Percentiles rank a stretch among this genome's conserved stretches.
Evolutionary conservation across 1,140 invertebrate genomes (phyloP).

Genomic region (Zaprionus nigranus): DNA sequence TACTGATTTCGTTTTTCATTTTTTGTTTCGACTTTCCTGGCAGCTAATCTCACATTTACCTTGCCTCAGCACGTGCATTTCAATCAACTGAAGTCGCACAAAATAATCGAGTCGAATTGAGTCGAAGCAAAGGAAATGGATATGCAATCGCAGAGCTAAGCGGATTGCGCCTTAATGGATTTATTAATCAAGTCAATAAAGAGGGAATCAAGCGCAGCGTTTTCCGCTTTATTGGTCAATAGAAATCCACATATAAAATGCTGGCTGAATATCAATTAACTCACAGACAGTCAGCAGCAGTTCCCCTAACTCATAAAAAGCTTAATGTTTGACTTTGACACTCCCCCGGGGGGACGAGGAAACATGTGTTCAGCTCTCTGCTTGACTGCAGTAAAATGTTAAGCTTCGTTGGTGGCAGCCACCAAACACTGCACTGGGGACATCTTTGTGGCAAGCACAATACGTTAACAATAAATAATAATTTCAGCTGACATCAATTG

Average conservation of each 20-base stretch:
- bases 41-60: conserved; percentile 31
- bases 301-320: not conserved
- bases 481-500: conserved; percentile 20
- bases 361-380: conserved; percentile 10
- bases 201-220: not conserved
- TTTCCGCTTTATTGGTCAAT: conserved; percentile 2
- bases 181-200: conserved; percentile 40
- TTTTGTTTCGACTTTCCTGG: conserved; percentile 33
- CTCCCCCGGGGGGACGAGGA: conserved; percentile 6
- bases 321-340: conserved; percentile 15
- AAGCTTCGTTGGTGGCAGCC: conserved; percentile 3
- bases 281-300: conserved; percentile 2
- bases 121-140: conserved; percentile 44
- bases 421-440: conserved; percentile 8
- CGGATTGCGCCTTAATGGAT: conserved; percentile 27
- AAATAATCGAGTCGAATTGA: conserved; percentile 67
- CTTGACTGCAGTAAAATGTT: conserved; percentile 31
- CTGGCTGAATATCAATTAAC: conserved; percentile 32
- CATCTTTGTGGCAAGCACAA: conserved; percentile 26
- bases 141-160: conserved; percentile 22
- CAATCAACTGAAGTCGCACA: conserved; percentile 78
- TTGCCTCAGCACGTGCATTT: conserved; percentile 50
- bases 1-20: not conserved
- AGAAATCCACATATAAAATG: conserved; percentile 9
- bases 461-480: conserved; percentile 33